Percentiles rank a stretch among this genome's conserved stretches.
Conservation (phyloP, 1,140 invertebrate genomes). For the Drosophila malerkotliana region DNA sequence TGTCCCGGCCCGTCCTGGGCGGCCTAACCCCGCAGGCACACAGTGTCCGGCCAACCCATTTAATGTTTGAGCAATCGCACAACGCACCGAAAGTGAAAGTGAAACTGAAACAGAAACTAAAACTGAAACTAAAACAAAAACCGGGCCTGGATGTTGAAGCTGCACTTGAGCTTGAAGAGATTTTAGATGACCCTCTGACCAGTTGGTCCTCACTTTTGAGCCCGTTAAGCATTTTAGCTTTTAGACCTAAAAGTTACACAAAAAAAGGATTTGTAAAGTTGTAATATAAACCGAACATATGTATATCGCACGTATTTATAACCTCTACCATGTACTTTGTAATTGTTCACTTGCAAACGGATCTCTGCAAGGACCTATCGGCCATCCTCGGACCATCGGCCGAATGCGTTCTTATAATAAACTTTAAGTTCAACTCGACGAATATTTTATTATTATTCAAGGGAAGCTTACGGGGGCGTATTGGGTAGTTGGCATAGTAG, state of each 20-base stretch:
- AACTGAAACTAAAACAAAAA: constrained; percentile 17
- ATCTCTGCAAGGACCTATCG: constrained; percentile 36
- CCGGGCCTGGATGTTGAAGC: constrained; percentile 16
- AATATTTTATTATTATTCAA: constrained; percentile 16
- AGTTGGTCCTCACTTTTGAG: constrained; percentile 13
- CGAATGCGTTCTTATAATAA: constrained; percentile 35
- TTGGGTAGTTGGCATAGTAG: background rate
- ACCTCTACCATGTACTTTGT: constrained; percentile 29
- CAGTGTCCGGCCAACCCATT: constrained; percentile 53
- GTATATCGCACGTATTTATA: constrained; percentile 15
- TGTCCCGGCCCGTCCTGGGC: constrained; percentile 22
- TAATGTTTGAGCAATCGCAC: constrained; percentile 50
- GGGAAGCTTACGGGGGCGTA: background rate
- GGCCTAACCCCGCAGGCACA: constrained; percentile 40
- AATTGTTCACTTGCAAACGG: constrained; percentile 45
- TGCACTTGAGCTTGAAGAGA: constrained; percentile 32
- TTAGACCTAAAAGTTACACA: background rate
- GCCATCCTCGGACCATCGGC: constrained; percentile 16
- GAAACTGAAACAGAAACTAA: constrained; percentile 36
- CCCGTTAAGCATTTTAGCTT: constrained; percentile 15
- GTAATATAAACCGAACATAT: constrained; percentile 15
- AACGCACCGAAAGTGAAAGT: constrained; percentile 14
- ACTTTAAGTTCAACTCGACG: constrained; percentile 33
- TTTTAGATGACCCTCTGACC: constrained; percentile 9
- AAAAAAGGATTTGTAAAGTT: constrained; percentile 23